phyloP scores from a whole-genome alignment of 1,140 invertebrate species.

The Halotydeus destructor region DNA sequence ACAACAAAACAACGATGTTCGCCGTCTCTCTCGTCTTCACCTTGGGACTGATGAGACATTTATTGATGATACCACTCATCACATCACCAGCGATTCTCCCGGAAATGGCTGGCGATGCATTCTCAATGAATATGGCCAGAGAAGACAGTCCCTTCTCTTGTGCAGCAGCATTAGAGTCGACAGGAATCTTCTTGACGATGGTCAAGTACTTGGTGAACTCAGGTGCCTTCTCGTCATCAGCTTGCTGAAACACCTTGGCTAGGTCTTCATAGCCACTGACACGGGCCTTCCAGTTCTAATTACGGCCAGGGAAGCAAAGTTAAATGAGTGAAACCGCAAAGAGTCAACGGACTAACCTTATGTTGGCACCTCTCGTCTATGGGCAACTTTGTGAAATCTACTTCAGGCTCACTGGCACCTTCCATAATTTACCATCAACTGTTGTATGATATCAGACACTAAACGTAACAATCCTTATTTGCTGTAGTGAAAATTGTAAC shows the following conservation, averaged over 20 bases:
- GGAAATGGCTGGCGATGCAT: constrained; percentile 43
- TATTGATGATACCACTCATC: constrained; percentile 63
- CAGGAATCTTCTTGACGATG: constrained; percentile 85
- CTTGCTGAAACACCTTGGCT: constrained; percentile 50
- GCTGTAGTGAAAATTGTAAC: too few species aligned
- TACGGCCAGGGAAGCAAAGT: constrained; percentile 8
- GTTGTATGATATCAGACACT: too few species aligned
- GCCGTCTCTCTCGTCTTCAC: constrained; percentile 77
- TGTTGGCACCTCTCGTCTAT: constrained; percentile 74
- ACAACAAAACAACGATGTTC: constrained; percentile 71
- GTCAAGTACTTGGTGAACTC: constrained; percentile 79
- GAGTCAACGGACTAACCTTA: constrained; percentile 35
- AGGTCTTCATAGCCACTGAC: constrained; percentile 82
- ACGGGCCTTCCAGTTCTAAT: constrained; percentile 71
- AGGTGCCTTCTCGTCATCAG: constrained; percentile 62
- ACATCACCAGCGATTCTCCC: constrained; percentile 66
- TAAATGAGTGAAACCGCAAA: constrained; percentile 10
- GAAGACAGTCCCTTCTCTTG: constrained; percentile 91
- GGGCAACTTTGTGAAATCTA: constrained; percentile 73
- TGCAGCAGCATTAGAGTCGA: constrained; percentile 78
- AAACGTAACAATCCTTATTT: too few species aligned
- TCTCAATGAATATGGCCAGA: constrained; percentile 66
- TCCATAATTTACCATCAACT: too few species aligned
- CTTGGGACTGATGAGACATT: constrained; percentile 75
- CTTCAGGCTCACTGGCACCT: constrained; percentile 46